Evolutionary conservation across 2,888 invertebrate genomes (phyloP), one percentile per base, ranked within the genome.

Genomic region (Latrodectus hesperus): DNA sequence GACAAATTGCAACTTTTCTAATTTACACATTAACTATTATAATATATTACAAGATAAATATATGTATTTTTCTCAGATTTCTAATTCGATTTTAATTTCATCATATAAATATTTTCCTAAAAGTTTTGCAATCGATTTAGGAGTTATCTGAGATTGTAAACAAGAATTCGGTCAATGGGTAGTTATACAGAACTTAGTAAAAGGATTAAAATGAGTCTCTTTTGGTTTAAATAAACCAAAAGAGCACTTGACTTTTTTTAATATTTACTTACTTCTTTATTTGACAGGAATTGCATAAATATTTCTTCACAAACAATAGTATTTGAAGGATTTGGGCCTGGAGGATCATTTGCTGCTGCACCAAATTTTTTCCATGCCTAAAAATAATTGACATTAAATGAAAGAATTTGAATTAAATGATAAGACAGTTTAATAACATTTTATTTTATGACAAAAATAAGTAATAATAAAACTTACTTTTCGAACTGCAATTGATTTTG

Each of bases 271-370:
- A 92, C 93, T 90, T 93, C 93, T 90, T 92, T 93, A 81, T 91
- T 92, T 22, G 92, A 85, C 51, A 91, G 82, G 71, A 90, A 91
- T 79, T 91, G 98, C 97, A 99, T 97, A 91, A 95, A 96, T 10
- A 99, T 97, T 93, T 98, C 98, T 93, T 99, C 99, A 89, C 96
- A 96, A 1, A 97, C 96, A 91, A 98, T 96, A 1, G 99, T 99
- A 9, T 98, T 99, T n/a, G 98, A 96, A 22, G 98, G 97, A 92
- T 99, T 98, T 0, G 99, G 99, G 0, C 99, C 99, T n/a, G 98
- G 96, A 91, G 98, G 96, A 92, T 99, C 99, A 91, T 94, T 94
- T 14, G 94, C 94, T 0, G 97, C 97, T 90, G 96, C 96, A 12
- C 99, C 99, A 93, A 98, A 99, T 93, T 99, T 99, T 78, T 95